These are phyloP conservation scores for Selene dorsalis DNA, from an alignment of 2,797 vertebrate species.

Conservation along the genomic window DNA sequence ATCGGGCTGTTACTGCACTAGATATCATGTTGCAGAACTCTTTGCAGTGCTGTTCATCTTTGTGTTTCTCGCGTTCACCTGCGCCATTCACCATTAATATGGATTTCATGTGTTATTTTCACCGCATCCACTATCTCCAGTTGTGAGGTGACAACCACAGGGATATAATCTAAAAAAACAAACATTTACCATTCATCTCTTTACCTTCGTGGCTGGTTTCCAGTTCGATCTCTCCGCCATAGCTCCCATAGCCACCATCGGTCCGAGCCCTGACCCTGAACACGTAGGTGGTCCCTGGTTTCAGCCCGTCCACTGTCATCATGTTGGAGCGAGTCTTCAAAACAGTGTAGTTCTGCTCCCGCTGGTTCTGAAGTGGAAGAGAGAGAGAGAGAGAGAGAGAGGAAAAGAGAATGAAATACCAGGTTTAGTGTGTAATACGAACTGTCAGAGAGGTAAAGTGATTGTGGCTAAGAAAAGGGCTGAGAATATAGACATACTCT, in stretches of 20 bases:
- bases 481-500: slow-evolving; percentile 19
- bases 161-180: slow-evolving; percentile 1
- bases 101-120: slow-evolving; percentile 24
- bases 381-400: background rate
- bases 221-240: slow-evolving; percentile 88
- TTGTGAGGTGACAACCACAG: slow-evolving; percentile 18
- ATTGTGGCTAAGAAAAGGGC: background rate
- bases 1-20: slow-evolving; percentile 30
- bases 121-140: background rate
- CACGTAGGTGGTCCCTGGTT: slow-evolving; percentile 87
- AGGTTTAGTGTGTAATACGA: slow-evolving; percentile 6
- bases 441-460: slow-evolving; percentile 20
- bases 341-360: slow-evolving; percentile 89
- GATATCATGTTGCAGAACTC: slow-evolving; percentile 17
- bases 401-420: slow-evolving; percentile 12
- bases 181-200: background rate
- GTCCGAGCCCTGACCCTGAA: slow-evolving; percentile 88
- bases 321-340: slow-evolving; percentile 88
- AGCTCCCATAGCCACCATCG: slow-evolving; percentile 86
- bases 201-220: slow-evolving; percentile 89
- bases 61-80: slow-evolving; percentile 18
- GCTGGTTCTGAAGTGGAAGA: slow-evolving; percentile 83
- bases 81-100: slow-evolving; percentile 20
- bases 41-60: slow-evolving; percentile 31
- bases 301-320: slow-evolving; percentile 89